phyloP scores from a whole-genome alignment of 1,140 invertebrate genomes.

The Leptoteleia sp. region DNA sequence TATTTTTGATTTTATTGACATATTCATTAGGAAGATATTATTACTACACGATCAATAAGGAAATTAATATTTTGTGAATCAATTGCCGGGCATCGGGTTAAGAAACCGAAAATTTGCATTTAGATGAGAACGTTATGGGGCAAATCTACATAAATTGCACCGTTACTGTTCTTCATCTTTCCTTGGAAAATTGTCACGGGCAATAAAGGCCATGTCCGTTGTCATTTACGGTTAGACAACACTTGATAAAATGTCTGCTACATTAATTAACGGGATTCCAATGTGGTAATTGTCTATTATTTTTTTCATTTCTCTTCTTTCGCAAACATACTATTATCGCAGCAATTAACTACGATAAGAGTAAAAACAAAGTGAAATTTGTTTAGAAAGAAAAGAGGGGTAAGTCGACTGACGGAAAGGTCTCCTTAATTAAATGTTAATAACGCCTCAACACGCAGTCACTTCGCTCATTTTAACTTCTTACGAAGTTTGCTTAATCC shows the following conservation, averaged over 20 bases:
- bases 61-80: conserved; percentile 28
- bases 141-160: conserved; percentile 37
- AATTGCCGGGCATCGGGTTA: conserved; percentile 9
- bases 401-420: too few relatives aligned
- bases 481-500: too few relatives aligned
- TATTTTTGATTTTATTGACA: conserved; percentile 47
- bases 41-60: conserved; percentile 15
- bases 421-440: too few relatives aligned
- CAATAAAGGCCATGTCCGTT: conserved; percentile 16
- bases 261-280: conserved; percentile 8
- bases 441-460: too few relatives aligned
- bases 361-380: background rate
- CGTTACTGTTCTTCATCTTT: conserved; percentile 16
- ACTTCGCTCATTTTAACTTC: too few relatives aligned
- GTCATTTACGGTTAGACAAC: conserved; percentile 17
- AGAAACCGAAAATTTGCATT: conserved; percentile 41
- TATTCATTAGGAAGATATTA: conserved; percentile 36
- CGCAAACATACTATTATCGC: too few relatives aligned
- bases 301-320: too few relatives aligned
- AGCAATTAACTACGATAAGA: background rate
- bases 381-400: too few relatives aligned
- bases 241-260: background rate
- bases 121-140: conserved; percentile 25
- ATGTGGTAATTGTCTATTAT: too few relatives aligned
- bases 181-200: conserved; percentile 17